These are phyloP conservation scores for Cyprinodon tularosa DNA, from an alignment of 2,113 vertebrate species.

Conservation along the genomic window DNA sequence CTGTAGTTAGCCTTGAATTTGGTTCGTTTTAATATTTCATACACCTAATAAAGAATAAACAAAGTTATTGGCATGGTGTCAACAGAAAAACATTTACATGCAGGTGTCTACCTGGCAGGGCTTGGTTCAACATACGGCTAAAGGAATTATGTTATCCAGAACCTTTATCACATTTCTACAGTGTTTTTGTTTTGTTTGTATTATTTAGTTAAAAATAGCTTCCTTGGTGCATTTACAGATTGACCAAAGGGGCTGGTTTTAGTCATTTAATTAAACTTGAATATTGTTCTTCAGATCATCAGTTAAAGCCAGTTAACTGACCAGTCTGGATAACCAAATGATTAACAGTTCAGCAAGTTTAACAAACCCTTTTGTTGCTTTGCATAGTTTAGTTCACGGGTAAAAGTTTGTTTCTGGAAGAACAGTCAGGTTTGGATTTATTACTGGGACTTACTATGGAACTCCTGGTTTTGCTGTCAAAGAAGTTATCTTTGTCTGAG, in stretches of 20 bases:
- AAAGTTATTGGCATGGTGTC: not conserved
- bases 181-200: too few species aligned
- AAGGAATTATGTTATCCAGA: not conserved
- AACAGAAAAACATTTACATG: not conserved
- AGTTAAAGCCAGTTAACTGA: not conserved
- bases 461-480: constrained; percentile 97
- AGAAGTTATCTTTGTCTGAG: constrained; percentile 95
- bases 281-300: too few species aligned
- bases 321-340: not conserved
- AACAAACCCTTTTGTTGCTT: not conserved
- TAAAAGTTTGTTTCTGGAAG: not conserved
- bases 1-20: constrained; percentile 95
- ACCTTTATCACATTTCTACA: not conserved
- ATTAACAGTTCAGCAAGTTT: not conserved
- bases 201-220: not conserved
- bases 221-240: not conserved
- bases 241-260: not conserved
- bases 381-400: not conserved
- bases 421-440: not conserved
- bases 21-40: constrained; percentile 93
- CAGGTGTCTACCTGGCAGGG: not conserved
- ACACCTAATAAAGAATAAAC: constrained; percentile 81
- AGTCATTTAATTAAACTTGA: too few species aligned
- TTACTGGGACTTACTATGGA: constrained; percentile 89
- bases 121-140: not conserved